Percentiles rank a stretch among this genome's conserved stretches.
phyloP scores from a whole-genome alignment of 2,113 vertebrate species.

The Phyllostomus discolor region DNA sequence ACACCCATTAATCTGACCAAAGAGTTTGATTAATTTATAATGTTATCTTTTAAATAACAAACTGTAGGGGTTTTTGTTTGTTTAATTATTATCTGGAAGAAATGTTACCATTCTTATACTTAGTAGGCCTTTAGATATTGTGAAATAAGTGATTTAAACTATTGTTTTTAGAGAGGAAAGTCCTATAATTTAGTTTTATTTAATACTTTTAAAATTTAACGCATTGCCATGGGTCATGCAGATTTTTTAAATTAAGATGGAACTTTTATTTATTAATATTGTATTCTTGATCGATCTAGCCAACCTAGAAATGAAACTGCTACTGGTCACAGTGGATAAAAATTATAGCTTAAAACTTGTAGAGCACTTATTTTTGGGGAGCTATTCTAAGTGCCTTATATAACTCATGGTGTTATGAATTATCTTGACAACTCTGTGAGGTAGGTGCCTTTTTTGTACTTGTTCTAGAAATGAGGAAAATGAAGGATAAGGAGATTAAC shows the following conservation, averaged over 20 bases:
- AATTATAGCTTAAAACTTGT: neutral
- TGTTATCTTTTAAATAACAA: neutral
- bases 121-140: neutral
- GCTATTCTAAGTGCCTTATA: neutral
- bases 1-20: slow-evolving; percentile 14
- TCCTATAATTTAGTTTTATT: neutral
- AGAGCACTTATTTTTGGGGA: slow-evolving; percentile 2
- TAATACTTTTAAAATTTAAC: slow-evolving; percentile 8
- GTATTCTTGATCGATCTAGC: slow-evolving; percentile 17
- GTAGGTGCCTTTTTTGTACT: neutral
- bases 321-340: neutral
- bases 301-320: slow-evolving; percentile 12
- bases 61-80: neutral
- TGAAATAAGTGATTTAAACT: neutral
- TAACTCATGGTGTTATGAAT: slow-evolving; percentile 20
- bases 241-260: neutral
- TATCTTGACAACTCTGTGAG: neutral
- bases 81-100: neutral
- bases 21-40: slow-evolving; percentile 6
- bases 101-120: slow-evolving; percentile 23
- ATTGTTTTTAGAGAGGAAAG: slow-evolving; percentile 8
- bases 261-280: slow-evolving; percentile 26
- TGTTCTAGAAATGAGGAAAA: slow-evolving; percentile 21
- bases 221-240: neutral
- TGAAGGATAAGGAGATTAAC: neutral